Conservation (phyloP, 2,113 vertebrate genomes). For the Pantherophis guttatus region DNA sequence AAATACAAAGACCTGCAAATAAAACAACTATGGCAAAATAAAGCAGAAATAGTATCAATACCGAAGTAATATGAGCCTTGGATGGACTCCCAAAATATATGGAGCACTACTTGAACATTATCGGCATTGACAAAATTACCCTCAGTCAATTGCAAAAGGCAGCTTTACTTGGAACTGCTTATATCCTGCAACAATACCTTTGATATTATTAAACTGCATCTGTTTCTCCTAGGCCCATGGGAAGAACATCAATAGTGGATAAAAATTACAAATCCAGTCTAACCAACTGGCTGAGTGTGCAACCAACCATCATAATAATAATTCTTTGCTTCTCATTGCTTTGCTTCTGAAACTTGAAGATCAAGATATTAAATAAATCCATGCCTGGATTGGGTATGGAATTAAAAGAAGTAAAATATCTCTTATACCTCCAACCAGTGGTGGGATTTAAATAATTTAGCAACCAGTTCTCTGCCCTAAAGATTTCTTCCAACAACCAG, state of each 20-base stretch:
- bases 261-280: neutral
- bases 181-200: neutral
- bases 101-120: neutral
- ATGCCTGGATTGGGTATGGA: neutral
- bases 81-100: neutral
- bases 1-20: neutral
- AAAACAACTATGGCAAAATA: neutral
- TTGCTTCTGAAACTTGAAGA: neutral
- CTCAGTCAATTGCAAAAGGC: neutral
- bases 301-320: neutral
- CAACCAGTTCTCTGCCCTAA: no score
- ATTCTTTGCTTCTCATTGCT: neutral
- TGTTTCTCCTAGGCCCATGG: neutral
- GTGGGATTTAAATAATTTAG: no score
- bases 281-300: neutral
- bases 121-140: neutral
- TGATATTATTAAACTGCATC: neutral
- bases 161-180: neutral
- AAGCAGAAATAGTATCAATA: neutral
- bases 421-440: neutral
- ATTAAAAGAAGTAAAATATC: neutral
- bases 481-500: no score
- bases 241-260: neutral
- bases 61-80: neutral
- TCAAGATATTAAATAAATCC: neutral